Percentiles rank a stretch among this genome's conserved stretches.
phyloP scores from a whole-genome alignment of 2,113 vertebrate genomes.

The Loxodonta africana region DNA sequence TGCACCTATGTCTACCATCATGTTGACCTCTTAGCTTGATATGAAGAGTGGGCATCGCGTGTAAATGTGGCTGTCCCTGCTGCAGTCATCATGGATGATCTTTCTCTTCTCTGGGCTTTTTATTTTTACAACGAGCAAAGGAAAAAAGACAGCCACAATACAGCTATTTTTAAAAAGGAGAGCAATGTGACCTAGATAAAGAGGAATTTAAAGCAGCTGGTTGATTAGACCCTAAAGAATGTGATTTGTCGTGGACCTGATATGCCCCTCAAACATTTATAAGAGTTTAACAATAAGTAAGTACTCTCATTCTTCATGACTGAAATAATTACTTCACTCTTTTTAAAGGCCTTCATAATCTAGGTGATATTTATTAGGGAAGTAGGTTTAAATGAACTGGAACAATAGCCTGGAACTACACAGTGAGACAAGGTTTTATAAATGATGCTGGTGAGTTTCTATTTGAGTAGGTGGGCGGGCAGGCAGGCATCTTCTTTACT shows the following conservation, averaged over 20 bases:
- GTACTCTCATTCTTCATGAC: constrained; percentile 58
- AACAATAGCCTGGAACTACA: not conserved
- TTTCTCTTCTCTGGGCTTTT: not conserved
- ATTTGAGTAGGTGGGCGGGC: not conserved
- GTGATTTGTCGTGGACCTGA: constrained; percentile 41
- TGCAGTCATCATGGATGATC: not conserved
- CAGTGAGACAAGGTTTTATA: constrained; percentile 2
- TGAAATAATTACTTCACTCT: constrained; percentile 64
- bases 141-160: not conserved
- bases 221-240: constrained; percentile 61
- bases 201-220: constrained; percentile 55
- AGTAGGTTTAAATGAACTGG: constrained; percentile 59
- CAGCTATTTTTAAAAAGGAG: constrained; percentile 60
- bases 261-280: constrained; percentile 62
- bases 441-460: not conserved
- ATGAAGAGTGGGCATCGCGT: not conserved
- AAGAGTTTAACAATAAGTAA: constrained; percentile 62
- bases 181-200: constrained; percentile 75
- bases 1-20: accelerated
- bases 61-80: not conserved
- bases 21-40: not conserved
- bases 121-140: constrained; percentile 44
- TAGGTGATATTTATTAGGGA: constrained; percentile 52
- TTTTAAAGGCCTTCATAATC: not conserved
- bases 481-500: not conserved